Conservation (phyloP, 2,797 vertebrate genomes). For the Ficedula albicollis region DNA sequence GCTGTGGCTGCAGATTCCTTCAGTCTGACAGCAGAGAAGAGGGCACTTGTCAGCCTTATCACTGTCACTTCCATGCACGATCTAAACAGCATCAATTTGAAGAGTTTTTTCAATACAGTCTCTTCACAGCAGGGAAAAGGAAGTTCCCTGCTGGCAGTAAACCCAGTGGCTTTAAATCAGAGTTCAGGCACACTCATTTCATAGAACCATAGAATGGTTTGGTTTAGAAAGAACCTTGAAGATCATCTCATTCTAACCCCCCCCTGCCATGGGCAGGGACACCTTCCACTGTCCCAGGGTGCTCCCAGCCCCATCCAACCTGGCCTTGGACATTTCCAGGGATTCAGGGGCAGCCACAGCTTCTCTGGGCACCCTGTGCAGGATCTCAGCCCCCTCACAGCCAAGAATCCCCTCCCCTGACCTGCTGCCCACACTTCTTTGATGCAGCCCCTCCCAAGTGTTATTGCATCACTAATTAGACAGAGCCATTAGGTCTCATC, state of each 20-base stretch:
- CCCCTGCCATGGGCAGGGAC: not conserved
- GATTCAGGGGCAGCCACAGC: not conserved
- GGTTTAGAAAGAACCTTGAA: not conserved
- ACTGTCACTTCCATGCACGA: fast-evolving
- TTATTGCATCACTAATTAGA: not conserved
- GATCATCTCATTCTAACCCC: not conserved
- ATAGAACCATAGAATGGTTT: not conserved
- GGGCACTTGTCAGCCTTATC: not conserved
- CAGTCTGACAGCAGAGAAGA: not conserved
- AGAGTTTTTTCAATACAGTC: not conserved
- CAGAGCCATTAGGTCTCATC: not conserved
- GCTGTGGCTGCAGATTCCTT: not conserved
- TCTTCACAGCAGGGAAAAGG: not conserved
- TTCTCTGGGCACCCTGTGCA: not conserved
- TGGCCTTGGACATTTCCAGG: not conserved
- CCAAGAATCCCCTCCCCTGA: not conserved
- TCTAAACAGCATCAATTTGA: not conserved
- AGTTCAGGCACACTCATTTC: not conserved
- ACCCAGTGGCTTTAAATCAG: not conserved
- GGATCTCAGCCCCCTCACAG: fast-evolving
- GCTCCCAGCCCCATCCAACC: fast-evolving
- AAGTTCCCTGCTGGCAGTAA: not conserved
- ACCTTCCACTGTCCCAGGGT: fast-evolving
- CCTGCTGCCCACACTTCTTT: not conserved
- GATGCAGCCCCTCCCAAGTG: not conserved